Evolutionary conservation across 2,797 vertebrate genomes (phyloP).

Genomic region (Huso huso): DNA sequence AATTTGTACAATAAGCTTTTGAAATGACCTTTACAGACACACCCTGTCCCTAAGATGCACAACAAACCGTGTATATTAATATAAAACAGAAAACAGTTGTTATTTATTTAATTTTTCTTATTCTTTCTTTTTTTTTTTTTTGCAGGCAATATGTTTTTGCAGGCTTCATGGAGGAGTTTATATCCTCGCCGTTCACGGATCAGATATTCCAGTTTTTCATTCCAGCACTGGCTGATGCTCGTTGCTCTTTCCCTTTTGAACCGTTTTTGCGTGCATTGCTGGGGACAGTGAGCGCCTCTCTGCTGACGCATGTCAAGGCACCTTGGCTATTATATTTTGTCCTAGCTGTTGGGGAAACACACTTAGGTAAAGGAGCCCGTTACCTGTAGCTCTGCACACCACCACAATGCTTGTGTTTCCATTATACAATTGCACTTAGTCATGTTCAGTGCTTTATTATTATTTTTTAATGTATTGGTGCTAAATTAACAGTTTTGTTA

Average conservation of each 20-base stretch:
- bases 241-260: constrained; percentile 78
- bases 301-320: constrained; percentile 52
- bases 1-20: no score
- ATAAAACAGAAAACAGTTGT: no score
- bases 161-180: constrained; percentile 89
- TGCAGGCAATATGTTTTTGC: constrained; percentile 84
- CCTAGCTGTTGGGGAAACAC: constrained; percentile 79
- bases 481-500: no score
- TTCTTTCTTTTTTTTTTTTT: constrained; percentile 23
- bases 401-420: no score
- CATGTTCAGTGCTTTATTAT: no score
- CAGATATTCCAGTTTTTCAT: constrained; percentile 92
- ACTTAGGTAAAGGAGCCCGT: constrained; percentile 59
- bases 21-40: no score
- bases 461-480: no score
- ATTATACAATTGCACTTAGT: no score
- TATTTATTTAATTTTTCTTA: constrained; percentile 4
- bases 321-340: constrained; percentile 95
- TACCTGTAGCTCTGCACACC: neutral
- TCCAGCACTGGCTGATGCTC: constrained; percentile 79
- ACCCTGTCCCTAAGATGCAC: no score
- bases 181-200: constrained; percentile 87
- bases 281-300: constrained; percentile 47
- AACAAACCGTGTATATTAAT: no score
- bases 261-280: constrained; percentile 83